Evolutionary conservation across 2,888 invertebrate genomes (phyloP), one percentile per base, ranked within the genome.

Genomic region (Heterodera filipjevi): DNA sequence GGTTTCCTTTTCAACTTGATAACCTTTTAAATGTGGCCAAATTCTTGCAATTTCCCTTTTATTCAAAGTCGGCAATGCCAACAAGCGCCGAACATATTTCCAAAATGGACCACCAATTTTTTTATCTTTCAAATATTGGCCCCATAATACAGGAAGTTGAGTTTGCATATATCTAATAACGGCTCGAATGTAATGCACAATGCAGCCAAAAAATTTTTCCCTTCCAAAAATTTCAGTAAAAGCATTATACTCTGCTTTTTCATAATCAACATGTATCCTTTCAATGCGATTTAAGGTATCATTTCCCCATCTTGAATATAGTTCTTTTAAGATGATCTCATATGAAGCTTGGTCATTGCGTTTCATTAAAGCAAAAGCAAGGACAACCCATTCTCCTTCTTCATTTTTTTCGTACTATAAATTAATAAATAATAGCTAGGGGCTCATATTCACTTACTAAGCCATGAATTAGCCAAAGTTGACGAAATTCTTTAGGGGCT

Each of bases 201-300:
- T 66, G 22, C 66, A 66, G 3, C 66, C 66, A 32, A 19, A 66
- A 12, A 22, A 3, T 32, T 32, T 27, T 30, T 66, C 66, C 8
- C 12, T n/a, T 32, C 66, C 66, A 66, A 66, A 66, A 14, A 66
- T 14, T n/a, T 66, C 16, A 2, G 27, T 66, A 12, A 66, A 16
- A 10, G 66, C 66, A 66, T 32, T 32, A 32, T 66, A 66, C 16
- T 66, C 66, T 32, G 30, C 22, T 8, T 12, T 32, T 66, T 66
- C 66, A 66, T 66, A 66, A n/a, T 66, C 66, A 16, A 66, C 66
- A 66, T 66, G 66, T 32, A 66, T 32, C 2, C 66, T 10, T 30
- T 27, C 8, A 14, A 66, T 66, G 2, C 14, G 3, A 14, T 27
- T 22, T 2, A n/a, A 3, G 22, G 3, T 14, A 66, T 66, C 27